Percentiles rank a stretch among this genome's conserved stretches.
Evolutionary conservation across 2,113 vertebrate species (phyloP).

Genomic region (Hassar affinis): DNA sequence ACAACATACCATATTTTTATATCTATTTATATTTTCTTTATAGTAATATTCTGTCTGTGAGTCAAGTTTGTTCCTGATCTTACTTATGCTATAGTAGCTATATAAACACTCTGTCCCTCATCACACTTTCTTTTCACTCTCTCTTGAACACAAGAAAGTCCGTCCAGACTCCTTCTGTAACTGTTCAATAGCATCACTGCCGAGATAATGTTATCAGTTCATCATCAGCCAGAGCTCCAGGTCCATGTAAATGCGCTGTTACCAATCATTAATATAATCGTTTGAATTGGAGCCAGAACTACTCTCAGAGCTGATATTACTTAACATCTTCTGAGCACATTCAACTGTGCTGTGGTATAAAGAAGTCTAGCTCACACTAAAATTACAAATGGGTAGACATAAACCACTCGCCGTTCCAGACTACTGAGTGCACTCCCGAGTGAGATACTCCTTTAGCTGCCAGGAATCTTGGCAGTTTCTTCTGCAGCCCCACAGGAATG

Average conservation of each 20-base stretch:
- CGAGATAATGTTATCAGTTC: background rate
- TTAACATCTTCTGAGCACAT: background rate
- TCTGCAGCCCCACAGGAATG: conserved; percentile 40
- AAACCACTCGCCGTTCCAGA: conserved; percentile 11
- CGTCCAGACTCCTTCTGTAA: no score
- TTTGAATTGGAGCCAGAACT: background rate
- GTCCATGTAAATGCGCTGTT: background rate
- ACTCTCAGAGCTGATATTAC: background rate
- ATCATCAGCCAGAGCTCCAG: background rate
- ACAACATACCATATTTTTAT: background rate
- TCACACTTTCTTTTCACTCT: background rate
- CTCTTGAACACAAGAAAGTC: background rate
- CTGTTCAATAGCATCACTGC: background rate
- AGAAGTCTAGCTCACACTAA: background rate
- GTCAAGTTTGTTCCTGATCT: background rate
- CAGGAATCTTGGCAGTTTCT: conserved; percentile 58
- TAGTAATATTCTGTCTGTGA: background rate
- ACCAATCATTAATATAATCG: background rate
- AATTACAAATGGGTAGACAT: background rate
- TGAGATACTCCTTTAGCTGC: conserved; percentile 51
- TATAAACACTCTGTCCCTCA: background rate
- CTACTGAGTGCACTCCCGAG: conserved; percentile 40
- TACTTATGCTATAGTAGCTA: background rate
- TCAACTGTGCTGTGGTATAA: background rate
- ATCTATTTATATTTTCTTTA: background rate